Percentiles rank a stretch among this genome's conserved stretches.
Conservation (phyloP, 2,797 vertebrate genomes). For the Fistularia tabacaria region DNA sequence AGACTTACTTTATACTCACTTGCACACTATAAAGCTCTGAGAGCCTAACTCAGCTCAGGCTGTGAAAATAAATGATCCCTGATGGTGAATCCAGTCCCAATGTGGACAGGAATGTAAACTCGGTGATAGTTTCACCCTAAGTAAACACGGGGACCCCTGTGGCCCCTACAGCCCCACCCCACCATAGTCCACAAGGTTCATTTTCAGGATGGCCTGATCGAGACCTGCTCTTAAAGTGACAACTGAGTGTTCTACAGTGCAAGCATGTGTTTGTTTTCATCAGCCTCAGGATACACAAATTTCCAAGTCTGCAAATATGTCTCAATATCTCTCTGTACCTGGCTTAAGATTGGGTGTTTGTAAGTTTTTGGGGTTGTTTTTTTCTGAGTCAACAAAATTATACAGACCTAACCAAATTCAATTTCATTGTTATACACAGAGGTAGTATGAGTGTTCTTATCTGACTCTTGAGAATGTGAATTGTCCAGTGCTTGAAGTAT, state of each 20-base stretch:
- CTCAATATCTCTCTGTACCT: too few species aligned
- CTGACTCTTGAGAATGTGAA: too few species aligned
- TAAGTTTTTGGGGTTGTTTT: too few species aligned
- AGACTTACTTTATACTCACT: conserved; percentile 17
- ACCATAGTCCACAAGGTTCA: background rate
- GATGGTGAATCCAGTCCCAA: conserved; percentile 38
- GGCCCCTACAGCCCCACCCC: conserved; percentile 12
- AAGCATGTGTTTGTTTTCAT: conserved; percentile 8
- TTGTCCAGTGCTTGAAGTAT: too few species aligned
- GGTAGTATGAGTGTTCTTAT: too few species aligned
- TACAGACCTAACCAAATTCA: too few species aligned
- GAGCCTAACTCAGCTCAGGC: conserved; percentile 18
- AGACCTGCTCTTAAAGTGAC: conserved; percentile 31
- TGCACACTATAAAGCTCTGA: conserved; percentile 7
- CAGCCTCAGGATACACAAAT: conserved; percentile 1
- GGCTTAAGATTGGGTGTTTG: too few species aligned
- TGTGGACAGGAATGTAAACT: conserved; percentile 40
- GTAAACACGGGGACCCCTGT: conserved; percentile 39
- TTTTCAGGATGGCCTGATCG: conserved; percentile 12
- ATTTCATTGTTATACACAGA: too few species aligned
- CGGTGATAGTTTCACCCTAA: conserved; percentile 37
- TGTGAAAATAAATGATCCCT: conserved; percentile 47
- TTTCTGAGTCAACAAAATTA: too few species aligned
- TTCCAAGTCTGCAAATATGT: background rate
- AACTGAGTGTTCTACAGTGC: conserved; percentile 4